Evolutionary conservation across 2,888 invertebrate genomes (phyloP), one percentile per base, ranked within the genome.

Genomic region (Tolmerus cingulatus): DNA sequence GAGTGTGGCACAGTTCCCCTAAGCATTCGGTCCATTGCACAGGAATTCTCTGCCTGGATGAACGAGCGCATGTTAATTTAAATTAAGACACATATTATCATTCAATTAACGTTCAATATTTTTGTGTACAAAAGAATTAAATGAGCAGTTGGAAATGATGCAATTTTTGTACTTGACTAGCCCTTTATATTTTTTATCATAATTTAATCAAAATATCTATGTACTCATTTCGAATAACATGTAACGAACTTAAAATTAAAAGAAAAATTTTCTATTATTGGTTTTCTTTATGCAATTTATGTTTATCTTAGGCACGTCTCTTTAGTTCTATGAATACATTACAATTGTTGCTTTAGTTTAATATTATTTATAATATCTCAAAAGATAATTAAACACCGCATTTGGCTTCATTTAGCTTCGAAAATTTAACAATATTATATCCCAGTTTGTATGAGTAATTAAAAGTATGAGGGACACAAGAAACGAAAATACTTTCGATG

Each of bases 361-460:
- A 14, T 79, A 27, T 79, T 43, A 40, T 43, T 79, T 46, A 46
- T 43, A 19, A 46, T n/a, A 8, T 79, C 8, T 30, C 76, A 37
- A 77, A 9, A 66, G 9, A 46, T 46, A 66, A 27, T 66, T 66
- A 23, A 66, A 66, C 3, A 66, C 66, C 66, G 66, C 66, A 27
- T 66, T 66, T 27, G 23, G 66, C 9, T 66, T 66, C 66, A 12
- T 66, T 66, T 12, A 27, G 66, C 8, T 66, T 66, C 66, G 66
- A 66, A 66, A 66, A 7, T 66, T 66, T 51, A 86, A 46, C 16
- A 46, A 81, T 87, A 88, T 88, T 88, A 88, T 88, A 88, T 88
- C 87, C 88, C 88, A 88, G 88, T 88, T 88, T 88, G 87, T 87
- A 87, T 86, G 79, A 86, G 43, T 66, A 27, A 79, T 51, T 46